Percentiles rank a stretch among this genome's conserved stretches.
These are phyloP conservation scores for Macrotis lagotis DNA, from an alignment of 2,113 vertebrate species.

Conservation along the genomic window DNA sequence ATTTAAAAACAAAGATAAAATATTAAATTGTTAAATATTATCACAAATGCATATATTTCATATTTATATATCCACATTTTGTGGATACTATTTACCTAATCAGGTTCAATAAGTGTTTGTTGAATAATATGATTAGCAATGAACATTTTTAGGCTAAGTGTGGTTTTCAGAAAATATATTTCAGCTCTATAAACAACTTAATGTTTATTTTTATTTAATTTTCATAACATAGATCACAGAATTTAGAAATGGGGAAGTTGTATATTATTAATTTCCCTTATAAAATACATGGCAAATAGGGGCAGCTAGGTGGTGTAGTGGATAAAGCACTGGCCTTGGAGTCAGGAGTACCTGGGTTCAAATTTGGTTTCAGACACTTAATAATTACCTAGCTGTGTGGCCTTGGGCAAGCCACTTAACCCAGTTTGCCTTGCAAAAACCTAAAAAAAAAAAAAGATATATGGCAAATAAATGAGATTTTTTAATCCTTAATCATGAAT, in stretches of 20 bases:
- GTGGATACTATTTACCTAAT: not conserved
- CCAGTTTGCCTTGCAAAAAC: too few species aligned
- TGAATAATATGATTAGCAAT: not conserved
- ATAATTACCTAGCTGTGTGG: too few species aligned
- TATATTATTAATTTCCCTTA: not conserved
- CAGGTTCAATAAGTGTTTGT: not conserved
- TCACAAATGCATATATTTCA: not conserved
- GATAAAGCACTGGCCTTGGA: too few species aligned
- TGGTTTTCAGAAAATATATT: conserved; percentile 3
- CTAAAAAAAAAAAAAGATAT: too few species aligned
- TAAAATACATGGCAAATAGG: not conserved
- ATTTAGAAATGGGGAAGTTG: conserved; percentile 17
- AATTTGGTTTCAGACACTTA: too few species aligned
- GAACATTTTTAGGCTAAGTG: conserved; percentile 37
- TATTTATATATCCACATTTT: not conserved
- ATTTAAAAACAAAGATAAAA: conserved; percentile 11
- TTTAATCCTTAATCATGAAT: conserved; percentile 1
- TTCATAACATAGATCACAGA: conserved; percentile 26
- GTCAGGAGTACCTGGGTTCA: too few species aligned
- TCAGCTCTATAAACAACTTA: not conserved
- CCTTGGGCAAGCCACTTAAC: too few species aligned
- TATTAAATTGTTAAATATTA: not conserved
- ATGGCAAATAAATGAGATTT: not conserved
- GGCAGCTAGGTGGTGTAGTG: too few species aligned
- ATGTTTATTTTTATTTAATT: not conserved